phyloP scores from a whole-genome alignment of 2,888 invertebrate species.

The Andrena chrysosceles region DNA sequence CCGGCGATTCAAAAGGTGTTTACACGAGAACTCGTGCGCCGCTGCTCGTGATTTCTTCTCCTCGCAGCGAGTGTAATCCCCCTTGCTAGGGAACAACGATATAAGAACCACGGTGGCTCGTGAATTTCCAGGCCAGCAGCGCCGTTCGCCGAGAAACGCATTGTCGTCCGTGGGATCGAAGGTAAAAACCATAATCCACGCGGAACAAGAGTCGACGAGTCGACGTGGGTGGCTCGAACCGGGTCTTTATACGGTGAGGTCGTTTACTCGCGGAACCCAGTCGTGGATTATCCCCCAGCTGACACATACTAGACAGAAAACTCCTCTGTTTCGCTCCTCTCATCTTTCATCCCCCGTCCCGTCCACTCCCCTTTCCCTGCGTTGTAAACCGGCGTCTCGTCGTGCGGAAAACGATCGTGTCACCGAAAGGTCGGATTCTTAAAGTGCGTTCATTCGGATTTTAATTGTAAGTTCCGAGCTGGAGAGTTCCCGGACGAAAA shows the following conservation, averaged over 20 bases:
- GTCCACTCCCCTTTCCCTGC: background rate
- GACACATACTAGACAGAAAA: slow-evolving; percentile 41
- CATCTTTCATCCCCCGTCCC: background rate
- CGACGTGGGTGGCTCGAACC: slow-evolving; percentile 61
- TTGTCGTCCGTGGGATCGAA: slow-evolving; percentile 67
- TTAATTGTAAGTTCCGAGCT: too few species aligned
- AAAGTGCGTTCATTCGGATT: too few species aligned
- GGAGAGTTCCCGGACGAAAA: too few species aligned
- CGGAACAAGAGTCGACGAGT: slow-evolving; percentile 65
- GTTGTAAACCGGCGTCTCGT: background rate
- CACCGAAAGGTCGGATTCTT: too few species aligned
- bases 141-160: slow-evolving; percentile 56
- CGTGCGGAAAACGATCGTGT: background rate
- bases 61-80: slow-evolving; percentile 19
- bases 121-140: slow-evolving; percentile 54
- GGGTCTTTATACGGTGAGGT: slow-evolving; percentile 58
- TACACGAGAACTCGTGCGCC: slow-evolving; percentile 31
- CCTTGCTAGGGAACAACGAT: background rate
- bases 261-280: slow-evolving; percentile 62
- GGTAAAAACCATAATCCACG: slow-evolving; percentile 65
- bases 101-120: slow-evolving; percentile 39
- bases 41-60: slow-evolving; percentile 42
- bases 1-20: slow-evolving; percentile 31
- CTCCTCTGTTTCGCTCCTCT: slow-evolving; percentile 19
- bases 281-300: slow-evolving; percentile 60